These are phyloP conservation scores for Euura lappo DNA, from an alignment of 1,140 invertebrate species.

Conservation along the genomic window DNA sequence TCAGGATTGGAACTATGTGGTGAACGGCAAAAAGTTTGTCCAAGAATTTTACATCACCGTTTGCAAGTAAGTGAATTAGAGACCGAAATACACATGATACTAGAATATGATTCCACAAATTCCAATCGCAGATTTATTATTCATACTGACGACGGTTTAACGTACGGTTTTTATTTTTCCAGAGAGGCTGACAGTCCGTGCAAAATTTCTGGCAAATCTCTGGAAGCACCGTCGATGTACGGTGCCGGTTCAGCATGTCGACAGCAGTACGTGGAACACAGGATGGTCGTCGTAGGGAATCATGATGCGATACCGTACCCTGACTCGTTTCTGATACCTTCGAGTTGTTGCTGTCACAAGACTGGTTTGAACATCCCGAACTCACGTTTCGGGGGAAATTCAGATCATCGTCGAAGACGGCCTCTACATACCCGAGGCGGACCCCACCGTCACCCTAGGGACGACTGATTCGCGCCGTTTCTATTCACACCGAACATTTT, in stretches of 20 bases:
- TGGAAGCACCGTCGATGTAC: slow-evolving; percentile 44
- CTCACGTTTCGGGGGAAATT: slow-evolving; percentile 36
- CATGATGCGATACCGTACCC: slow-evolving; percentile 55
- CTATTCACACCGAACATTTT: too few relatives aligned
- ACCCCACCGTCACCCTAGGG: slow-evolving; percentile 21
- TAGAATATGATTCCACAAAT: too few relatives aligned
- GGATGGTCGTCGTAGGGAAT: slow-evolving; percentile 59
- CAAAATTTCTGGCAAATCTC: slow-evolving; percentile 24
- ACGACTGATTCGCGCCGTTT: not conserved
- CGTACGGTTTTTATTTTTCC: slow-evolving; percentile 7
- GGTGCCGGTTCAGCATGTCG: slow-evolving; percentile 64
- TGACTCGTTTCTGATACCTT: slow-evolving; percentile 65
- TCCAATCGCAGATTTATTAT: slow-evolving; percentile 4
- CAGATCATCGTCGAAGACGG: slow-evolving; percentile 17
- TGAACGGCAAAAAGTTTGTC: slow-evolving; percentile 62
- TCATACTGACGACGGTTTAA: too few relatives aligned
- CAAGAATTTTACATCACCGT: slow-evolving; percentile 64
- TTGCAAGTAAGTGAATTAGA: slow-evolving; percentile 60
- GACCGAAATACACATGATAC: too few relatives aligned
- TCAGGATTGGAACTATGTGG: slow-evolving; percentile 63
- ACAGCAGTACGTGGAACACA: slow-evolving; percentile 68
- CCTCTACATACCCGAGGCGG: slow-evolving; percentile 23
- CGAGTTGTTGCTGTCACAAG: slow-evolving; percentile 67
- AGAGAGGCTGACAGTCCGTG: slow-evolving; percentile 32
- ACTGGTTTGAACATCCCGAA: too few relatives aligned